phyloP scores from a whole-genome alignment of 2,113 vertebrate genomes.

The Baryphthengus martii region DNA sequence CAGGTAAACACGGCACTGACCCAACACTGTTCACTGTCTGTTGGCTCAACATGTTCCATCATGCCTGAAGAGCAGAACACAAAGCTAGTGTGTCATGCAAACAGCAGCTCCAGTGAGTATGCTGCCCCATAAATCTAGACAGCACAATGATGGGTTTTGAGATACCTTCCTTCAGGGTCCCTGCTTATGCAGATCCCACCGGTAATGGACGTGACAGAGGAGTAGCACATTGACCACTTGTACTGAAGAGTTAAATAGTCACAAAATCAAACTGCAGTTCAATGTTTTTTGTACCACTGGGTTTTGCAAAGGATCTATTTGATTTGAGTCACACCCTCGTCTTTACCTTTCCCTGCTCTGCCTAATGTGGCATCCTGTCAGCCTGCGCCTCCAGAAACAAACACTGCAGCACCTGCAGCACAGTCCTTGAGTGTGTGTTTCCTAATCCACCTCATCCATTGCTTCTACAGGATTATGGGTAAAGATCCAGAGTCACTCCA shows the following conservation, averaged over 20 bases:
- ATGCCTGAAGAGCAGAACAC: not conserved
- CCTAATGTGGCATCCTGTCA: no score
- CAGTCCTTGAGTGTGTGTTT: not conserved
- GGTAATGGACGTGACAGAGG: fast-evolving
- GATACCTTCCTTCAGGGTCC: not conserved
- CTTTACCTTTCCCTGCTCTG: not conserved
- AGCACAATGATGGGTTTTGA: not conserved
- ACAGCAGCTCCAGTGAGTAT: not conserved
- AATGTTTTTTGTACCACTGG: not conserved
- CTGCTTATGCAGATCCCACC: not conserved
- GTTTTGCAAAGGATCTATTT: not conserved
- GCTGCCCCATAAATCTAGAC: fast-evolving
- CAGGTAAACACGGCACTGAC: not conserved
- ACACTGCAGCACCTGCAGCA: not conserved
- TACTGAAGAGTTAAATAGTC: not conserved
- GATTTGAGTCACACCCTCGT: not conserved
- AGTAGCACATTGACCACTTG: not conserved
- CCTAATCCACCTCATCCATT: not conserved
- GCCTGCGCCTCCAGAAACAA: not conserved
- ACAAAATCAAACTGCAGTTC: not conserved
- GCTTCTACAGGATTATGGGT: not conserved
- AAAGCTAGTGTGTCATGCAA: not conserved
- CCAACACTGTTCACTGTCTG: not conserved
- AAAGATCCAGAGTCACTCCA: not conserved
- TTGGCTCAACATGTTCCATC: not conserved